Conservation (phyloP, 2,888 invertebrate species). For the Muschampia plurimacula region DNA sequence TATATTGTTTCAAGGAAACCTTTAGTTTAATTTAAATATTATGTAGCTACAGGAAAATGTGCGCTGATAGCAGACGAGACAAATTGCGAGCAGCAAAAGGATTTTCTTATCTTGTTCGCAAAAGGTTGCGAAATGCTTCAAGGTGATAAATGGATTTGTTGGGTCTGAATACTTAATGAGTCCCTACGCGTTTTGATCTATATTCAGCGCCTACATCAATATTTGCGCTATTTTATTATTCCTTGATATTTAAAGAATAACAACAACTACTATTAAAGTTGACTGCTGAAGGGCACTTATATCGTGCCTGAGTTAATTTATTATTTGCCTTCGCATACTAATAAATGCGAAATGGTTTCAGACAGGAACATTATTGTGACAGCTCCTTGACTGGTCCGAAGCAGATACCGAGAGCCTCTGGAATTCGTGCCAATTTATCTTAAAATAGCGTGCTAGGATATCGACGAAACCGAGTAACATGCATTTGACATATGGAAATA, state of each 20-base stretch:
- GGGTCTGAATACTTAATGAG: slow-evolving; percentile 40
- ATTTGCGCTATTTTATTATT: slow-evolving; percentile 35
- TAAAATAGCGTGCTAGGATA: slow-evolving; percentile 47
- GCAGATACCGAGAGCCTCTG: slow-evolving; percentile 62
- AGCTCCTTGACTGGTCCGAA: slow-evolving; percentile 61
- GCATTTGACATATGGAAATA: slow-evolving; percentile 23
- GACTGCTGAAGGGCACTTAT: slow-evolving; percentile 54
- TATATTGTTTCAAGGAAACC: slow-evolving; percentile 34
- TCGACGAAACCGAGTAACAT: slow-evolving; percentile 43
- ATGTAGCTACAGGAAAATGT: slow-evolving; percentile 38
- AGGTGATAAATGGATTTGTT: slow-evolving; percentile 38
- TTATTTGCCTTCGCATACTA: slow-evolving; percentile 43
- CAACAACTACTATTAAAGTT: slow-evolving; percentile 53
- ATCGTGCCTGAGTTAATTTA: slow-evolving; percentile 40
- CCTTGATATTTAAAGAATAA: slow-evolving; percentile 54
- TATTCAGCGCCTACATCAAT: slow-evolving; percentile 35
- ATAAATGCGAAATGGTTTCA: slow-evolving; percentile 44
- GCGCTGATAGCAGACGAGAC: not conserved
- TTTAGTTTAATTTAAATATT: slow-evolving; percentile 12
- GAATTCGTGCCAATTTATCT: slow-evolving; percentile 68
- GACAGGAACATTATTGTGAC: slow-evolving; percentile 61
- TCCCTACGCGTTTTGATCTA: slow-evolving; percentile 38
- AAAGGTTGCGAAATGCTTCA: slow-evolving; percentile 45
- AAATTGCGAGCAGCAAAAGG: slow-evolving; percentile 10
- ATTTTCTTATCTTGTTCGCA: slow-evolving; percentile 42